Base-by-base conservation (phyloP, 2,888 invertebrate species). In the Seira musarum region DNA sequence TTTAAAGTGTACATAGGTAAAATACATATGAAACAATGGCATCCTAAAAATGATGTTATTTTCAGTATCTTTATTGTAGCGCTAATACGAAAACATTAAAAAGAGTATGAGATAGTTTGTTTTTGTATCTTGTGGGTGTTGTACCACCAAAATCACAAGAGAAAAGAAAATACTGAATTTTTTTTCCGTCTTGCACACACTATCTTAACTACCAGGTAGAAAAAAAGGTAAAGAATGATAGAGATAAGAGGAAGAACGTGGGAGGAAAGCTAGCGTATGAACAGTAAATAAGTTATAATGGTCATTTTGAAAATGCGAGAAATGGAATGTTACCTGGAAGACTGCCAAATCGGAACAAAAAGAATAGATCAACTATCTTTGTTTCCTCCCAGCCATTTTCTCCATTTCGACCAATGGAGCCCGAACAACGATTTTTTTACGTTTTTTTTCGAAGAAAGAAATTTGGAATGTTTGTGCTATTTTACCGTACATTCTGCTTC, bases 251-350 rank as follows among this genome's bases (percentile, higher is more conserved):
- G 5, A 67, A 71, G 30, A 30, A 78, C 13, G 40, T 73, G 76
- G 66, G 49, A 65, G 30, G 66, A 80, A 82, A 72, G 76, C 77
- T 63, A 77, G 76, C 71, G 63, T 76, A 64, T 72, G 61, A 76
- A 81, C 76, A 81, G 83, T 85, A 85, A 85, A 83, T 85, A 85
- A 83, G 83, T 84, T 84, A 85, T 85, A 83, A 84, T 83, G 81
- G 84, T 83, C 83, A 80, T 81, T 84, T 81, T 76, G 74, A 80
- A 85, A 82, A 84, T 85, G 83, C 78, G 79, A n/a, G 57, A 8
- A 40, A 8, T 57, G 57, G 77, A 85, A 83, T 85, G 84, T 82
- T 82, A 82, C 83, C 84, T 86, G 86, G 86, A 85, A 83, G 30
- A 77, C 49, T 85, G 85, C 86, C 86, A 86, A 85, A 85, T 81